A percentile compares a stretch with the other conserved stretches of the same genome.
Evolutionary conservation across 2,113 vertebrate genomes (phyloP).

Genomic region (Campylomormyrus numenius): DNA sequence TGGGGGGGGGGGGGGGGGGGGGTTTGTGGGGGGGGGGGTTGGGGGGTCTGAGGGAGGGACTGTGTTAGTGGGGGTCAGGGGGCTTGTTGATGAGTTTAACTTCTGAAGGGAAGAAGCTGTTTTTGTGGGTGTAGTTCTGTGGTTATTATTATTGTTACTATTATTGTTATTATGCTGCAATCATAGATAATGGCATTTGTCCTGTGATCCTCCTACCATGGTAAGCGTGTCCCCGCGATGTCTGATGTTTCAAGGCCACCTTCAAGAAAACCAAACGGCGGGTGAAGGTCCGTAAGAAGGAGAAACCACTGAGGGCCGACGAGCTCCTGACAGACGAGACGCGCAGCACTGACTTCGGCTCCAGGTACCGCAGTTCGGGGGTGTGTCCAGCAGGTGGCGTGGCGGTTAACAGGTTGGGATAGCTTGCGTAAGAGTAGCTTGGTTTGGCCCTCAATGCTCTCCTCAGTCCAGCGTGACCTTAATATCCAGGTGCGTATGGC

Average conservation of each 20-base stretch:
- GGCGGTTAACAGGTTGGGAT: background rate
- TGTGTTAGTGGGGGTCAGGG: too few relatives aligned
- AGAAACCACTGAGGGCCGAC: conserved; percentile 47
- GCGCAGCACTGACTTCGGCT: conserved; percentile 70
- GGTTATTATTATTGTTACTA: too few relatives aligned
- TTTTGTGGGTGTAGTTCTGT: too few relatives aligned
- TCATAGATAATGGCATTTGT: background rate
- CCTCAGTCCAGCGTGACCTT: background rate
- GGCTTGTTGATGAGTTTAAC: too few relatives aligned
- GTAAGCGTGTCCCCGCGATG: background rate
- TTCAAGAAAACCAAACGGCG: conserved; percentile 81
- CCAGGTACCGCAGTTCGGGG: conserved; percentile 50
- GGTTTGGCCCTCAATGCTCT: background rate
- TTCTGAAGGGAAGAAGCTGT: too few relatives aligned
- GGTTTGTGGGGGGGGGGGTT: too few relatives aligned
- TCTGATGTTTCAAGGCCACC: conserved; percentile 46
- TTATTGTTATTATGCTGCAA: background rate
- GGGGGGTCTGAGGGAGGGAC: too few relatives aligned
- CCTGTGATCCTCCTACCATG: background rate
- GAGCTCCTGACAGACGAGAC: conserved; percentile 59
- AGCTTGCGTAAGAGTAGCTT: background rate
- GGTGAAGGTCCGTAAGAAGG: conserved; percentile 79
- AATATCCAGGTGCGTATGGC: background rate
- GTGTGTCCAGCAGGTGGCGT: background rate
- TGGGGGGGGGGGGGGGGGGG: too few relatives aligned